Percentiles rank a stretch among this genome's conserved stretches.
Evolutionary conservation across 2,113 vertebrate genomes (phyloP).

Genomic region (Elgaria multicarinata): DNA sequence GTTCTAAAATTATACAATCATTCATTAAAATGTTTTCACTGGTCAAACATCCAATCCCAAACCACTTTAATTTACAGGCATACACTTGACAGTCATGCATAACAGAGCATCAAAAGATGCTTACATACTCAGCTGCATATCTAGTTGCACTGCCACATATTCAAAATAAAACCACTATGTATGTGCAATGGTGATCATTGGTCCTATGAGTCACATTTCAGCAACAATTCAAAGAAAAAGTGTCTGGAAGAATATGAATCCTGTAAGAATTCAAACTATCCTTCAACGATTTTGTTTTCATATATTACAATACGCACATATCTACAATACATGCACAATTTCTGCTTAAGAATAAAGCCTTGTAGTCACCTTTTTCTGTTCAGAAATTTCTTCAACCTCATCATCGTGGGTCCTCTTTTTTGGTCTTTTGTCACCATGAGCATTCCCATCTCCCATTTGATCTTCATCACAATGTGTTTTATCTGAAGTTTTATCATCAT

Average conservation of each 20-base stretch:
- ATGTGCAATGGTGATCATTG: too few relatives aligned
- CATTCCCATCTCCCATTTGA: background rate
- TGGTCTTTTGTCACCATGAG: background rate
- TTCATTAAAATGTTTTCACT: background rate
- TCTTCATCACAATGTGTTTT: background rate
- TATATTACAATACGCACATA: background rate
- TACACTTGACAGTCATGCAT: background rate
- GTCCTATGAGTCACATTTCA: background rate
- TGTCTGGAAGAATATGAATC: background rate
- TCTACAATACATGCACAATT: background rate
- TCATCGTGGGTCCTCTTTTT: background rate
- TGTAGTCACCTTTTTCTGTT: background rate
- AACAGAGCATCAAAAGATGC: background rate
- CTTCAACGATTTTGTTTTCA: background rate
- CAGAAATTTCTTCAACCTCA: background rate
- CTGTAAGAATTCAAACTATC: background rate
- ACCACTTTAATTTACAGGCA: background rate
- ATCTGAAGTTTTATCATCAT: constrained; percentile 4
- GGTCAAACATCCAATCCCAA: background rate
- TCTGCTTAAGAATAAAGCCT: background rate
- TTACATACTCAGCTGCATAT: background rate
- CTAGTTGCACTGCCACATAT: background rate
- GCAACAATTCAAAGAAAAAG: background rate
- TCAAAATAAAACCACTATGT: background rate
- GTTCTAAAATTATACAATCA: too few relatives aligned